Evolutionary conservation across 1,140 invertebrate genomes (phyloP).

Genomic region (Pogonognathellus flavescens): DNA sequence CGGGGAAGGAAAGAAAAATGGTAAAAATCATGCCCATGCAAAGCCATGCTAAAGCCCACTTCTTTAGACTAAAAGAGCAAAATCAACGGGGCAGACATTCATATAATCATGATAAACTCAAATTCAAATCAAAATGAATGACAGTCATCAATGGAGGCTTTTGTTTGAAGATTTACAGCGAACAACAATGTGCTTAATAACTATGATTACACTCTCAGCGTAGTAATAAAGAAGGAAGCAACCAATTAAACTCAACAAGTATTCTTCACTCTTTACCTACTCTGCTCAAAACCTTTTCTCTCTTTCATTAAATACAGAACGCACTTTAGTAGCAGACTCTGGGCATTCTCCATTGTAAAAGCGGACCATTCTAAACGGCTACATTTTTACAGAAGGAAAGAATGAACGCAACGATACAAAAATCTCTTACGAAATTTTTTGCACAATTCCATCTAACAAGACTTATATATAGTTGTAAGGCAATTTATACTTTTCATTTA

Average conservation of each 20-base stretch:
- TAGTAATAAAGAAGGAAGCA: constrained; percentile 33
- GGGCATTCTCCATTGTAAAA: no score
- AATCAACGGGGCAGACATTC: constrained; percentile 26
- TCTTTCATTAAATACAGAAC: no score
- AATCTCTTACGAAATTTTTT: no score
- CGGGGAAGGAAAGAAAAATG: constrained; percentile 21
- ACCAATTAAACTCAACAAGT: constrained; percentile 53
- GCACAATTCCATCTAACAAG: no score
- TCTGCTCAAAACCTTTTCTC: background rate
- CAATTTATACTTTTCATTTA: no score
- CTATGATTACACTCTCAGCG: constrained; percentile 8
- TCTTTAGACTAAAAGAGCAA: background rate
- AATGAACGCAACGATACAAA: no score
- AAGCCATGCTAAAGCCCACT: constrained; percentile 7
- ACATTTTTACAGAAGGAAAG: no score
- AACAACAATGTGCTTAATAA: constrained; percentile 11
- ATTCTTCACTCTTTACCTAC: background rate
- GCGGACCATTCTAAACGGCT: no score
- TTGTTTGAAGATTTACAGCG: constrained; percentile 30
- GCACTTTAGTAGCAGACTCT: no score
- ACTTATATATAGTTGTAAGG: no score
- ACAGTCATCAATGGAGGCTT: constrained; percentile 40
- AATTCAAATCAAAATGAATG: constrained; percentile 46
- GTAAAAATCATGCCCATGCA: constrained; percentile 21
- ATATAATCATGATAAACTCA: constrained; percentile 14